Percentiles rank a stretch among this genome's conserved stretches.
phyloP scores from a whole-genome alignment of 2,797 vertebrate genomes.

The Zalophus californianus region DNA sequence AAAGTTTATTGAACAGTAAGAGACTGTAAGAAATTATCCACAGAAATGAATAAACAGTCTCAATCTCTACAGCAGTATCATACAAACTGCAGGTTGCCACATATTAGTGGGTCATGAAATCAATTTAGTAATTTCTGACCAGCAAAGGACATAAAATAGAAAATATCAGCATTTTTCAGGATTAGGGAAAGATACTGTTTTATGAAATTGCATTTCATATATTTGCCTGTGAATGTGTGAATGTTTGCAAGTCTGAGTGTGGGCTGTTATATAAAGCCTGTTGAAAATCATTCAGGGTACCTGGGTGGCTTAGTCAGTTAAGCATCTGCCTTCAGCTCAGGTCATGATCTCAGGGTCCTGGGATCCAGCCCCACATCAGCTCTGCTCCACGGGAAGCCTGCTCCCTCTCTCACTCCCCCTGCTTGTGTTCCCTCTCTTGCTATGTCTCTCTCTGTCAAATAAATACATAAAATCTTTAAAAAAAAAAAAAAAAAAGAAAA shows the following conservation, averaged over 20 bases:
- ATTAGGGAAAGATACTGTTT: background rate
- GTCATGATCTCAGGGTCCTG: background rate
- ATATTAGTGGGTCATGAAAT: background rate
- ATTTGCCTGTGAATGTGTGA: background rate
- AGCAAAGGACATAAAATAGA: background rate
- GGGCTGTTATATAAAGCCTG: background rate
- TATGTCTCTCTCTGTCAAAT: background rate
- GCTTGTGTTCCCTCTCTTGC: background rate
- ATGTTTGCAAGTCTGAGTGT: background rate
- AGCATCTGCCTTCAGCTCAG: background rate
- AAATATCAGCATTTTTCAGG: background rate
- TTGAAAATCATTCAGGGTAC: background rate
- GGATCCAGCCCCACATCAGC: too few relatives aligned
- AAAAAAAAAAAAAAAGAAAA: background rate
- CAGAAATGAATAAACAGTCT: background rate
- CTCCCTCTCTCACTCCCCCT: background rate
- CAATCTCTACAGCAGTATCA: background rate
- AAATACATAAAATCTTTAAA: too few relatives aligned
- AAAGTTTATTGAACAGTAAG: background rate
- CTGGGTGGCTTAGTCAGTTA: background rate
- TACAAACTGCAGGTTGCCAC: background rate
- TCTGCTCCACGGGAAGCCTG: background rate
- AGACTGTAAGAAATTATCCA: background rate
- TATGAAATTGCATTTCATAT: background rate
- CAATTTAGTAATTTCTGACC: background rate